phyloP scores from a whole-genome alignment of 2,888 invertebrate species.

The Oligia strigilis region DNA sequence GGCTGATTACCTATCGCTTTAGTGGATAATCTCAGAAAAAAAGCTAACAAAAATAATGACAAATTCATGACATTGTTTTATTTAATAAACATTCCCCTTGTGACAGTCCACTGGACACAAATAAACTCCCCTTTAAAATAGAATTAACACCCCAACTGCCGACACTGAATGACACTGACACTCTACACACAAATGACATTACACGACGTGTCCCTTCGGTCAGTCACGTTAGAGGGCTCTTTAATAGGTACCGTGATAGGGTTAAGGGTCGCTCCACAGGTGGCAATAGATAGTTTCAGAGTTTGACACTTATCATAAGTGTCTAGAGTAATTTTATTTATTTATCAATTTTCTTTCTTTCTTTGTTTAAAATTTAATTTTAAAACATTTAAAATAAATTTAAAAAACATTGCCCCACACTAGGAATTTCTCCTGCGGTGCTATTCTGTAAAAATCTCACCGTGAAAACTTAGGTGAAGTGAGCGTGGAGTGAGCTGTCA shows the following conservation, averaged over 20 bases:
- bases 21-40: not conserved
- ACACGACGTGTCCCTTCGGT: slow-evolving; percentile 45
- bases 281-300: slow-evolving; percentile 19
- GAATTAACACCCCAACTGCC: slow-evolving; percentile 6
- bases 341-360: too few species aligned
- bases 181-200: slow-evolving; percentile 42
- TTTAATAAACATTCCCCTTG: not conserved
- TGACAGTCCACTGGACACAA: not conserved
- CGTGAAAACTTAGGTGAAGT: too few species aligned
- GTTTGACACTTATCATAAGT: slow-evolving; percentile 7
- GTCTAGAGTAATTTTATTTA: not conserved
- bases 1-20: too few species aligned
- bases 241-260: slow-evolving; percentile 34
- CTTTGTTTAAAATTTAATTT: too few species aligned
- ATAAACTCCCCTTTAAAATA: slow-evolving; percentile 1
- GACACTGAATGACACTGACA: not conserved
- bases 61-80: not conserved
- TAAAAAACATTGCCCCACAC: too few species aligned
- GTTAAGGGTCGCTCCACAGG: slow-evolving; percentile 58
- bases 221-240: slow-evolving; percentile 23
- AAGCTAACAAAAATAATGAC: not conserved
- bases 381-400: too few species aligned
- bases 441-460: too few species aligned
- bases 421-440: too few species aligned
- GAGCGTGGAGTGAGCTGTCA: too few species aligned